Conservation (phyloP, 2,113 vertebrate species). For the Phylloscopus trochiloides region DNA sequence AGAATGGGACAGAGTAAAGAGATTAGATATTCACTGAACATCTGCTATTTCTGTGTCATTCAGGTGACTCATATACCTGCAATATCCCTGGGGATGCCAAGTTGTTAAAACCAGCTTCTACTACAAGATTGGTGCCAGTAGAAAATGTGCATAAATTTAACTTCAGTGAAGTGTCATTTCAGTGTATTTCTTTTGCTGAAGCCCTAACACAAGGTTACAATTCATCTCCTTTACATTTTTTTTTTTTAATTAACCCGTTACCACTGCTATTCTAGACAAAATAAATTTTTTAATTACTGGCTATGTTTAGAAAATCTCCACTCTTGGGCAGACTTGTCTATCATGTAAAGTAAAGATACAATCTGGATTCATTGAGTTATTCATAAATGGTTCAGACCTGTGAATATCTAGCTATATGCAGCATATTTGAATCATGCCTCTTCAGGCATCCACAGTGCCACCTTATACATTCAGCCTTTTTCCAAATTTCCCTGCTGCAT, state of each 20-base stretch:
- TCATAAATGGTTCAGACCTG: neutral
- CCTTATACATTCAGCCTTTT: neutral
- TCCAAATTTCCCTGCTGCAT: neutral
- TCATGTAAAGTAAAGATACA: rapidly evolving
- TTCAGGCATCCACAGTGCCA: neutral
- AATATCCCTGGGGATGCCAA: neutral
- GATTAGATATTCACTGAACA: neutral
- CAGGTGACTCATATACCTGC: neutral
- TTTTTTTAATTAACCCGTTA: neutral
- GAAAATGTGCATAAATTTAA: neutral
- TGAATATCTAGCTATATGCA: neutral
- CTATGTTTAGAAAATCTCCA: neutral
- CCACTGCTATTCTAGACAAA: neutral
- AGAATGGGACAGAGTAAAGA: neutral
- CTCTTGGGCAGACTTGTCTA: neutral
- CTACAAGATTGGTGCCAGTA: neutral
- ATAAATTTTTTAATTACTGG: neutral
- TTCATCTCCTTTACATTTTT: neutral
- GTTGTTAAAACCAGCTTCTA: neutral
- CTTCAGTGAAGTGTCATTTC: neutral
- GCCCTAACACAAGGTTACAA: neutral
- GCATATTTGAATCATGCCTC: rapidly evolving
- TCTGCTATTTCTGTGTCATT: slow-evolving; percentile 4
- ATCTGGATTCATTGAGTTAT: neutral
- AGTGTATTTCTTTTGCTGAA: neutral